Percentiles rank a stretch among this genome's conserved stretches.
Evolutionary conservation across 2,797 vertebrate genomes (phyloP).

Genomic region (Phrynocephalus vlangalii): DNA sequence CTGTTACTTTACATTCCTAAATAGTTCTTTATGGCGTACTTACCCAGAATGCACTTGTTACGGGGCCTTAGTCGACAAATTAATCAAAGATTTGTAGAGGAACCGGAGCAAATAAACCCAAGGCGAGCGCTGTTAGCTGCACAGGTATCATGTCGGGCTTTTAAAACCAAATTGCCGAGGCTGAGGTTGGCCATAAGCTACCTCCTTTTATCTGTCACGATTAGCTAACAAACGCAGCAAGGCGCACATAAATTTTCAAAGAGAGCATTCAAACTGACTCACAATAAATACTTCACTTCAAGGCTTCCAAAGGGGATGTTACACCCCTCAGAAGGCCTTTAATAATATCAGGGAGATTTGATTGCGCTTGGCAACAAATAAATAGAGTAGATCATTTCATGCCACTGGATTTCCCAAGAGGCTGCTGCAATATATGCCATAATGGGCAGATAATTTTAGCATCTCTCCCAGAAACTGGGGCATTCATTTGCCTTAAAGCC

Average conservation of each 20-base stretch:
- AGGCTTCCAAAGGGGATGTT: constrained; percentile 43
- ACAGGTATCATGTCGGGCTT: constrained; percentile 55
- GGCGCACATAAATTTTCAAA: constrained; percentile 65
- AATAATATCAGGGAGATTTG: constrained; percentile 55
- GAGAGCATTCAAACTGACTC: constrained; percentile 55
- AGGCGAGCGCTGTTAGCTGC: constrained; percentile 47
- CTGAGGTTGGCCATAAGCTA: constrained; percentile 45
- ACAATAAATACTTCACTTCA: constrained; percentile 29
- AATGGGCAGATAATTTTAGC: constrained; percentile 59
- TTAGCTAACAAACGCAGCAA: constrained; percentile 64
- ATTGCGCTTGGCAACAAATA: constrained; percentile 51
- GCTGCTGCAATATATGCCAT: constrained; percentile 38
- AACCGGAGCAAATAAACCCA: constrained; percentile 56
- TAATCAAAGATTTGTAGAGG: constrained; percentile 59
- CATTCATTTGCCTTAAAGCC: constrained; percentile 52
- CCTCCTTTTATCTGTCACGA: constrained; percentile 56
- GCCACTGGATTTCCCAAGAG: constrained; percentile 44
- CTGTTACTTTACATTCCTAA: constrained; percentile 46
- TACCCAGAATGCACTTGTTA: constrained; percentile 44
- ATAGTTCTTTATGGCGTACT: constrained; percentile 35
- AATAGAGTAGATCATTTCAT: constrained; percentile 44
- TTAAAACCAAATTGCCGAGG: constrained; percentile 67
- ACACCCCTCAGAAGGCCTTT: constrained; percentile 57
- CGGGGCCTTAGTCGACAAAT: constrained; percentile 44
- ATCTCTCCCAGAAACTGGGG: constrained; percentile 33